These are phyloP conservation scores for Hyla sarda DNA, from an alignment of 2,113 vertebrate genomes.

Conservation along the genomic window DNA sequence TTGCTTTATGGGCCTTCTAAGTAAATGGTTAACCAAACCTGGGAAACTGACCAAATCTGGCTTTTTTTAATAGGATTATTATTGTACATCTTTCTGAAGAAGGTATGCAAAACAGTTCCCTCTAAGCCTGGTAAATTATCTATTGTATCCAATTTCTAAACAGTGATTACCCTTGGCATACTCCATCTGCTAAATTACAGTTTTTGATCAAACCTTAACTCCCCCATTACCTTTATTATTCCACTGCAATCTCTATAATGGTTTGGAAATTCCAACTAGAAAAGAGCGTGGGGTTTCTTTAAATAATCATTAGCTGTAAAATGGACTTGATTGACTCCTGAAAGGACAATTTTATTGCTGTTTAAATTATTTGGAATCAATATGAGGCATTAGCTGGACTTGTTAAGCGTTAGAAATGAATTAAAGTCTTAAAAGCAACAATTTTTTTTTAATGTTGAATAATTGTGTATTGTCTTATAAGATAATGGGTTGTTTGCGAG, in stretches of 20 bases:
- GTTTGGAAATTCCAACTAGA: conserved; percentile 74
- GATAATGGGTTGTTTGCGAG: conserved; percentile 29
- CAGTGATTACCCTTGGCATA: conserved; percentile 21
- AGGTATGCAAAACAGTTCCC: neutral
- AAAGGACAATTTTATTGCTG: conserved; percentile 77
- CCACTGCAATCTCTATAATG: conserved; percentile 76
- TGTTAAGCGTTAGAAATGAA: conserved; percentile 62
- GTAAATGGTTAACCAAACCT: neutral
- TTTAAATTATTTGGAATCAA: conserved; percentile 82
- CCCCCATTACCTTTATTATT: conserved; percentile 64
- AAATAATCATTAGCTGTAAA: conserved; percentile 77
- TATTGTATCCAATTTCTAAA: conserved; percentile 16
- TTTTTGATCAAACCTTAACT: conserved; percentile 67
- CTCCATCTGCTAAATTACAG: conserved; percentile 34
- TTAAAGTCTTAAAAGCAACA: conserved; percentile 53
- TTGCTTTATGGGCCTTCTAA: neutral
- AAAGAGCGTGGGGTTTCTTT: conserved; percentile 72
- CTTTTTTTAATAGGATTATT: neutral
- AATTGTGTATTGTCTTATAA: conserved; percentile 64
- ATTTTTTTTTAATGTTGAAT: conserved; percentile 62
- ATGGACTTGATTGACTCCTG: conserved; percentile 75
- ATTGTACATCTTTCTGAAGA: neutral
- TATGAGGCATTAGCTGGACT: conserved; percentile 69
- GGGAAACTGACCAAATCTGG: neutral
- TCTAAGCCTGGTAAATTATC: neutral